These are phyloP conservation scores for Oligia latruncula DNA, from an alignment of 2,888 invertebrate species.

Conservation along the genomic window DNA sequence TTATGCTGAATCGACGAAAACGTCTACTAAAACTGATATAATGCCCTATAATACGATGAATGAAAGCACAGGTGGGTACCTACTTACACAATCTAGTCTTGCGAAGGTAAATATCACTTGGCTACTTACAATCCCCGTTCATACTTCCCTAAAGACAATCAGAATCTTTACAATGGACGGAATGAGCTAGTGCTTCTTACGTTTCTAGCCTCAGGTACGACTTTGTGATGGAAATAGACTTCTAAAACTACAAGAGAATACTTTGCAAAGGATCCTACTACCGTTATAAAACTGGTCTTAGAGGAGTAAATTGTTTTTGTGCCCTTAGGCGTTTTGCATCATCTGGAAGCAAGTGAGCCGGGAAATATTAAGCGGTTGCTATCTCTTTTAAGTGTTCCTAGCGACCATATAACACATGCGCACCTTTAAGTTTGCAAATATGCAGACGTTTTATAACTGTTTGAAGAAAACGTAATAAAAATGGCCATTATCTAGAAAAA, in stretches of 20 bases:
- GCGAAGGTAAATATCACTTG: slow-evolving; percentile 21
- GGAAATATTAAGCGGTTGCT: slow-evolving; percentile 70
- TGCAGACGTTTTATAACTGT: slow-evolving; percentile 36
- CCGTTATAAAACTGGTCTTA: slow-evolving; percentile 80
- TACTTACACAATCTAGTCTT: neutral
- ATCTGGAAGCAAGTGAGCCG: slow-evolving; percentile 69
- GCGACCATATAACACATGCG: slow-evolving; percentile 44
- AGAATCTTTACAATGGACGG: slow-evolving; percentile 67
- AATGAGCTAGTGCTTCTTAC: slow-evolving; percentile 67
- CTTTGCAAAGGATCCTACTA: slow-evolving; percentile 74
- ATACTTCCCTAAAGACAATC: slow-evolving; percentile 66
- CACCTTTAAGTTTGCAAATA: slow-evolving; percentile 26
- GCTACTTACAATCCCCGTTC: slow-evolving; percentile 40
- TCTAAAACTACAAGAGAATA: slow-evolving; percentile 77
- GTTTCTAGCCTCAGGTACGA: slow-evolving; percentile 78
- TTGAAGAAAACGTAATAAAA: slow-evolving; percentile 51
- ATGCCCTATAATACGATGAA: neutral
- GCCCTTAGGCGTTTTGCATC: slow-evolving; percentile 80
- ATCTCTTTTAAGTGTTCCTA: slow-evolving; percentile 60
- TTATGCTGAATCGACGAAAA: slow-evolving; percentile 6
- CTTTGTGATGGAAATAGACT: slow-evolving; percentile 85
- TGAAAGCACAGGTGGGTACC: neutral
- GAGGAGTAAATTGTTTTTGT: slow-evolving; percentile 88
- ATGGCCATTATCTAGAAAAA: slow-evolving; percentile 46
- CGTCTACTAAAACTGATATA: neutral